A percentile compares a stretch with the other conserved stretches of the same genome.
phyloP scores from a whole-genome alignment of 2,888 invertebrate genomes.

The Drosophila villosipedis region DNA sequence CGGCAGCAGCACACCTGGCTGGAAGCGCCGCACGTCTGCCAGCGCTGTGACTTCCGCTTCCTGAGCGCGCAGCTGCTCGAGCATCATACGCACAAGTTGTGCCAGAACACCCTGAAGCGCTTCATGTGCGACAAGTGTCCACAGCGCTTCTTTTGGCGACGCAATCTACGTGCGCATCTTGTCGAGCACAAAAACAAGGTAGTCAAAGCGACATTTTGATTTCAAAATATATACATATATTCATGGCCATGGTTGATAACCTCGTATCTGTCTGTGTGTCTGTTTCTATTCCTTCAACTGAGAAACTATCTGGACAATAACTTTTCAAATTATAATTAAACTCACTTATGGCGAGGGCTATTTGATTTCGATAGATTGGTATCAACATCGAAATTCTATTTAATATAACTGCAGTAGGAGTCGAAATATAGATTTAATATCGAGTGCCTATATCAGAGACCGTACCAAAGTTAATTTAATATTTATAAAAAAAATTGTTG shows the following conservation, averaged over 20 bases:
- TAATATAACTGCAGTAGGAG: background rate
- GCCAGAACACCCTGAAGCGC: conserved; percentile 81
- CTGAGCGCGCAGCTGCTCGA: conserved; percentile 86
- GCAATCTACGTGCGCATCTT: conserved; percentile 81
- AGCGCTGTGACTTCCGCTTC: conserved; percentile 86
- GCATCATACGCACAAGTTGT: conserved; percentile 86
- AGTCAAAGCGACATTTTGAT: background rate
- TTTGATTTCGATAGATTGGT: background rate
- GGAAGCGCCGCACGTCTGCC: conserved; percentile 86
- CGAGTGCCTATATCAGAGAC: background rate
- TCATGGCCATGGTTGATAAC: background rate
- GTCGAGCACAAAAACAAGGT: conserved; percentile 70
- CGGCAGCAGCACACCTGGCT: conserved; percentile 83
- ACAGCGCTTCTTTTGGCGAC: conserved; percentile 83
- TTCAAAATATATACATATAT: background rate
- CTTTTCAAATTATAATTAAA: background rate
- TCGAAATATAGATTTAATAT: background rate
- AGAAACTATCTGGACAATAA: background rate
- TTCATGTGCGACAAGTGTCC: conserved; percentile 83
- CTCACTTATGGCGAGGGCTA: background rate
- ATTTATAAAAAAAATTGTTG: background rate
- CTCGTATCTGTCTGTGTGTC: background rate
- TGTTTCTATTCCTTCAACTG: background rate
- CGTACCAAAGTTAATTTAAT: background rate
- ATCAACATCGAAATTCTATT: background rate